Evolutionary conservation across 2,888 invertebrate genomes (phyloP).

Genomic region (Lepetodrilus schrolli): DNA sequence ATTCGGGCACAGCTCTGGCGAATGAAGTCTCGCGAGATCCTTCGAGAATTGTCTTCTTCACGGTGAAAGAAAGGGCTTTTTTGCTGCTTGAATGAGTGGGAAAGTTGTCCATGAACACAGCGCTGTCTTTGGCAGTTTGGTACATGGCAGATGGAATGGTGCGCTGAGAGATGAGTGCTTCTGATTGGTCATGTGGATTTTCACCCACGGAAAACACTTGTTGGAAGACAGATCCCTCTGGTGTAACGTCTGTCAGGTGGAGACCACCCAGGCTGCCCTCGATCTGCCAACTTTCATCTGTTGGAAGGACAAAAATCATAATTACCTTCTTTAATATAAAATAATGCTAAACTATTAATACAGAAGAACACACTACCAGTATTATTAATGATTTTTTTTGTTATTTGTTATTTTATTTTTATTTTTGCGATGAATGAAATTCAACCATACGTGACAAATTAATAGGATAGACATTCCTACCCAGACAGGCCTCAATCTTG

Average conservation of each 20-base stretch:
- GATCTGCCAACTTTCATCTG: constrained; percentile 80
- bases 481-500: constrained; percentile 88
- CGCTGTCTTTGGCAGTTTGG: constrained; percentile 56
- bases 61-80: constrained; percentile 36
- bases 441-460: too few species aligned
- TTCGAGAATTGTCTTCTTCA: constrained; percentile 24
- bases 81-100: neutral
- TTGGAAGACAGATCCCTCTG: constrained; percentile 87
- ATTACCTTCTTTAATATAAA: too few species aligned
- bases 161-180: neutral
- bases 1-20: neutral
- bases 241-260: constrained; percentile 88
- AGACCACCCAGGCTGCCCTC: constrained; percentile 93
- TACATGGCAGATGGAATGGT: constrained; percentile 63
- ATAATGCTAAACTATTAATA: too few species aligned
- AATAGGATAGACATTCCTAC: too few species aligned
- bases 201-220: constrained; percentile 79
- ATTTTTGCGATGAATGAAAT: too few species aligned
- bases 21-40: neutral
- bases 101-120: constrained; percentile 53
- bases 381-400: too few species aligned
- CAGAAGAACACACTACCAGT: too few species aligned
- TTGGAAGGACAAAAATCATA: too few species aligned
- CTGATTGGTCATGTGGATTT: constrained; percentile 32
- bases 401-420: too few species aligned